Base-by-base conservation (phyloP, 2,888 invertebrate genomes). In the Drosophila mimetica region DNA sequence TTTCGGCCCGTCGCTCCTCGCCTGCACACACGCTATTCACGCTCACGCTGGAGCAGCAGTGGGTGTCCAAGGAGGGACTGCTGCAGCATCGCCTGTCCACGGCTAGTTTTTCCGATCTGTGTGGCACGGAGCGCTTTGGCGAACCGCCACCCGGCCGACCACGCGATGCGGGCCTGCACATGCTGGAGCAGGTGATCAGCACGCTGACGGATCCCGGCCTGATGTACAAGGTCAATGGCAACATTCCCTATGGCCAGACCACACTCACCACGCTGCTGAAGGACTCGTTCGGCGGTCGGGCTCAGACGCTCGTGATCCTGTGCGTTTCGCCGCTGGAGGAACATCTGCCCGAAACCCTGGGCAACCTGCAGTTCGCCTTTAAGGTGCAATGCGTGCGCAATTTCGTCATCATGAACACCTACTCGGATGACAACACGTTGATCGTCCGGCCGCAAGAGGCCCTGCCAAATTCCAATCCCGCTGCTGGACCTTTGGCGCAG, bases 241-340 rank as follows among this genome's bases (percentile, higher is more conserved):
- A 90, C 72, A 88, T 92, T 61, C 90, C 90, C 2, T 92, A 92
- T 90, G 94, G 94, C 75, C 94, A 95, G 82, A 95, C 95, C 32
- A 94, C 95, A 39, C 91, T 95, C 32, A 95, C 95, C 16, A 95
- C 95, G 3, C 93, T 95, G 90, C 90, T 95, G 1, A 93, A 95
- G 90, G 95, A 96, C 88, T 95, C 95, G 1, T 95, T 96, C 91
- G 96, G 96, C 11, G 96, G 95, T 0, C 93, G 95, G 82, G 95
- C 96, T 2, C 95, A 95, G 84, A 95, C 95, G 2, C 92, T 96
- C 91, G 92, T 96, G 2, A 94, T 96, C 61, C 93, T 95, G 55
- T 95, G 95, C 78, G 93, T 95, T n/a, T 95, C 95, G 39, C 95
- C 95, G 13, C 92, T 94, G 70, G 93, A 95, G 66, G 93, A 94